These are phyloP conservation scores for Drosophila busckii DNA, from an alignment of 1,140 invertebrate genomes.

Conservation along the genomic window DNA sequence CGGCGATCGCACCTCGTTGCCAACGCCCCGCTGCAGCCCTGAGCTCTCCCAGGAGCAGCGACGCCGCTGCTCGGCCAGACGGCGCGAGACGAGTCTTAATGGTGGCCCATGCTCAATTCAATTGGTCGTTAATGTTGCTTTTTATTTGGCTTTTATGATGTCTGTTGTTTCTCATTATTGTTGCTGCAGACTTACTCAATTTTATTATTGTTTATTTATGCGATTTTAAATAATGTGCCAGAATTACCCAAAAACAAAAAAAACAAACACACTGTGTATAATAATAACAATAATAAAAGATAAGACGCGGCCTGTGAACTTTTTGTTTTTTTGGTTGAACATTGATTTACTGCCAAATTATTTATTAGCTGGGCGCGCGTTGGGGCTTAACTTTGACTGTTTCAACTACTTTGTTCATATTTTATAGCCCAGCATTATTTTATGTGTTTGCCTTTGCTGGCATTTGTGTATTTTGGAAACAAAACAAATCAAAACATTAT, in stretches of 20 bases:
- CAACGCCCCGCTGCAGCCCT: constrained; percentile 5
- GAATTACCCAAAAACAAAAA: too few species aligned
- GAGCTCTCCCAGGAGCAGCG: constrained; percentile 1
- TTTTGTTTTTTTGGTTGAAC: constrained; percentile 14
- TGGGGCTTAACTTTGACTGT: constrained; percentile 9
- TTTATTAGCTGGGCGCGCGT: constrained; percentile 44
- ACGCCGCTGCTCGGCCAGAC: constrained; percentile 42
- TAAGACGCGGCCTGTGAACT: constrained; percentile 49
- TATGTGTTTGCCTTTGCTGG: constrained; percentile 31
- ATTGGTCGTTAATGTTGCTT: constrained; percentile 72
- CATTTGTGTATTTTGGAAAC: constrained; percentile 28
- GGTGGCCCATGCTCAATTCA: constrained; percentile 67
- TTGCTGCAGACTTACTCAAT: constrained; percentile 61
- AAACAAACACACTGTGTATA: too few species aligned
- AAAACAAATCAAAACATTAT: constrained; percentile 36
- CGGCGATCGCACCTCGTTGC: constrained; percentile 34
- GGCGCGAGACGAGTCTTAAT: constrained; percentile 57
- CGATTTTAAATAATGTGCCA: constrained; percentile 67
- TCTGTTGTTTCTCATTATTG: constrained; percentile 30
- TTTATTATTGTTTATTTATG: constrained; percentile 74
- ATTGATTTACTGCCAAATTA: constrained; percentile 66
- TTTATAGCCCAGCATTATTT: constrained; percentile 28
- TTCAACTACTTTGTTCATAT: constrained; percentile 30
- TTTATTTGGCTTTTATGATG: constrained; percentile 67
- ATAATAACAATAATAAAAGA: too few species aligned